phyloP scores from a whole-genome alignment of 2,113 vertebrate species.

The Tor tambroides region DNA sequence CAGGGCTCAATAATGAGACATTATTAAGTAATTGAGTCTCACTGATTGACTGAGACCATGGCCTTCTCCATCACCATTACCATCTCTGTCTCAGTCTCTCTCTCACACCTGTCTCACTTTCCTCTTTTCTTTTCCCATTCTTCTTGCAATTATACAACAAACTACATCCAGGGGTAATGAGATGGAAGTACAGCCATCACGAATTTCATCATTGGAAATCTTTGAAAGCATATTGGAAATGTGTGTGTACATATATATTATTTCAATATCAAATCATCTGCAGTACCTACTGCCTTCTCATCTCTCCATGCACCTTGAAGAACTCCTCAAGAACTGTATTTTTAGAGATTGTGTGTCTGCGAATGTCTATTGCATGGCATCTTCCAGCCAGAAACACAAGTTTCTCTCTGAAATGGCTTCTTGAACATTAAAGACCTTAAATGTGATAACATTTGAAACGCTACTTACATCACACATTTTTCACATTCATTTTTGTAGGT shows the following conservation, averaged over 20 bases:
- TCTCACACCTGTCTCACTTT: not conserved
- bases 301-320: not conserved
- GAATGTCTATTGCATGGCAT: not conserved
- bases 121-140: slow-evolving; percentile 7
- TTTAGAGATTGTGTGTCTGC: not conserved
- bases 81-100: not conserved
- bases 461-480: too few species aligned
- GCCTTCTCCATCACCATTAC: not conserved
- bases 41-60: slow-evolving; percentile 43
- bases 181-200: not conserved
- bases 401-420: not conserved
- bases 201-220: not conserved
- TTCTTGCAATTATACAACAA: slow-evolving; percentile 2
- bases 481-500: not conserved
- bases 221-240: not conserved
- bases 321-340: not conserved
- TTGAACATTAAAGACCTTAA: not conserved
- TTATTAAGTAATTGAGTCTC: slow-evolving; percentile 50
- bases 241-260: not conserved
- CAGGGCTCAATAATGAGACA: slow-evolving; percentile 50
- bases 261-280: not conserved
- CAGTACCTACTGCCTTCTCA: too few species aligned
- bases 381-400: not conserved
- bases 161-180: not conserved
- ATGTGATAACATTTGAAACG: not conserved